Base-by-base conservation (phyloP, 1,140 invertebrate species). In the Lerema accius region DNA sequence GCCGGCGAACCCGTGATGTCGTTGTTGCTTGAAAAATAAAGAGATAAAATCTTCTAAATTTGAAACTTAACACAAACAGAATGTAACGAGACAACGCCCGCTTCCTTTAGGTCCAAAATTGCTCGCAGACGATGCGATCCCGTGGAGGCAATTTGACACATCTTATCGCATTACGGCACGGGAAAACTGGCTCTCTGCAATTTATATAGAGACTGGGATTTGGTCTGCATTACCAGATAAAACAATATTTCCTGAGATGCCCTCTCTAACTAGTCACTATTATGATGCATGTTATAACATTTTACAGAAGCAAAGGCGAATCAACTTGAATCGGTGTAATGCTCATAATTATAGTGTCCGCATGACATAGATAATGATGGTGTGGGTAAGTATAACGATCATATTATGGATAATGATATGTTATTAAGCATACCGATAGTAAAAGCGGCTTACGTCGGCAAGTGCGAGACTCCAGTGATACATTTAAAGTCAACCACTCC, bases 41-140 rank as follows among this genome's bases (percentile, higher is more conserved):
- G 35, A 53, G 51, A 56, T 56, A 16, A 42, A 56, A 56, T 56
- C 51, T 56, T 43, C 37, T 43, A 56, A 56, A 56, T 56, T 42
- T 56, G 19, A 42, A 43, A 56, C 40, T 42, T 56, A 56, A 56
- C 51, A 43, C 39, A 39, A 56, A 56, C 51, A 56, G 23, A 56
- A 43, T 56, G 19, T 56, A 56, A 56, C 39, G 42, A 56, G 51
- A 56, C 51, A 43, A 56, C 26, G 37, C 37, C 32, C 37, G 51
- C 39, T 55, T 55, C 39, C 39, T 28, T 55, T 43, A 55, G 7
- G 37, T 28, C 23, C 51, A 16, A 43, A 42, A 32, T 56, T 45
- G 40, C 40, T 56, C 16, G 40, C 40, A 32, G 40, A 45, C 53
- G 42, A 43, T 28, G n/a, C n/a, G n/a, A n/a, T 56, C 51, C 42